Conservation (phyloP, 2,113 vertebrate species). For the Tragulus kanchil region DNA sequence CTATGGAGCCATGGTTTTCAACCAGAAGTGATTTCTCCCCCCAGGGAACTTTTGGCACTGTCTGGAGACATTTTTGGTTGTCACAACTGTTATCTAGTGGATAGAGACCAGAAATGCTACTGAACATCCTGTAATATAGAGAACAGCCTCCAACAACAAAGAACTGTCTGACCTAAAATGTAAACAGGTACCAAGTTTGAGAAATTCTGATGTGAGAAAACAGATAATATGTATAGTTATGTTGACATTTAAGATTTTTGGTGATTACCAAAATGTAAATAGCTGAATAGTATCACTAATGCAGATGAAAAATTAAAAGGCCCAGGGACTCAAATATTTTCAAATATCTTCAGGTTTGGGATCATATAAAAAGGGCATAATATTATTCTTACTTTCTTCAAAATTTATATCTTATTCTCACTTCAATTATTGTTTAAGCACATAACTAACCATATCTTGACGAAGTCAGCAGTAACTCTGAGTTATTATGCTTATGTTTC, state of each 20-base stretch:
- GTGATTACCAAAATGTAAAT: neutral
- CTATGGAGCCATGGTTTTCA: slow-evolving; percentile 10
- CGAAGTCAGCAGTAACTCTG: neutral
- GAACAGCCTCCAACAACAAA: neutral
- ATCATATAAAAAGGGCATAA: neutral
- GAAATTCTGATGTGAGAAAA: neutral
- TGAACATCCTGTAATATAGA: neutral
- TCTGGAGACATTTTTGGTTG: slow-evolving; percentile 58
- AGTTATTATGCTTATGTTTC: neutral
- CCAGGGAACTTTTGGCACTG: slow-evolving; percentile 4
- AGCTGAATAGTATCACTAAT: neutral
- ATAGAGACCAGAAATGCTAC: neutral
- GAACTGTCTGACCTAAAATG: neutral
- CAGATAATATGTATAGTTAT: neutral
- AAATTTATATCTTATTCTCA: neutral
- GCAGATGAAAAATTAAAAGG: neutral
- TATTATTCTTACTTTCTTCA: slow-evolving; percentile 22
- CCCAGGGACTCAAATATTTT: slow-evolving; percentile 1
- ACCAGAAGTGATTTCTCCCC: slow-evolving; percentile 21
- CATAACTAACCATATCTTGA: neutral
- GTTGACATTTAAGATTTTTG: neutral
- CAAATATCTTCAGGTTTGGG: slow-evolving; percentile 33
- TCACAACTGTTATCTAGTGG: slow-evolving; percentile 3
- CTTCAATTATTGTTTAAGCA: slow-evolving; percentile 26
- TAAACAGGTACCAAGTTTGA: neutral